Percentiles rank a stretch among this genome's conserved stretches.
These are phyloP conservation scores for Chascanopsetta lugubris DNA, from an alignment of 2,113 vertebrate genomes.

Conservation along the genomic window DNA sequence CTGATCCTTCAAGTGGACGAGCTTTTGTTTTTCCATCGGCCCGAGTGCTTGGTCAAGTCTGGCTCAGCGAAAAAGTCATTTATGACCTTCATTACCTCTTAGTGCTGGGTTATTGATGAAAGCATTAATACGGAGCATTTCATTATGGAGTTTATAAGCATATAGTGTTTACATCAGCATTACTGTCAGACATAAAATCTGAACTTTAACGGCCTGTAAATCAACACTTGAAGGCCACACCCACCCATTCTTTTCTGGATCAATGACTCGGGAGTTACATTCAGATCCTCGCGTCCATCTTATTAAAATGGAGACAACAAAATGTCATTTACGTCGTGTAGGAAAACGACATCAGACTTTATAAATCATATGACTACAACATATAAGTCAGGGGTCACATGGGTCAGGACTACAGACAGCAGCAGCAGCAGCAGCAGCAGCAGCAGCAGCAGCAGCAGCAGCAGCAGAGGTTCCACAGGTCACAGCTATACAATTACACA, in stretches of 20 bases:
- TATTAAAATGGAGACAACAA: background rate
- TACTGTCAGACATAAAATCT: background rate
- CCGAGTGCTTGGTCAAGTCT: background rate
- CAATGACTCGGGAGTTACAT: background rate
- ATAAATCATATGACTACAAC: background rate
- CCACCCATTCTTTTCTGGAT: background rate
- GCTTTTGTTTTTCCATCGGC: too few species aligned
- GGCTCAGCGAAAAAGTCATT: background rate
- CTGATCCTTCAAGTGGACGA: background rate
- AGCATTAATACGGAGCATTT: background rate
- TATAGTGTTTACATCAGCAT: slow-evolving; percentile 7
- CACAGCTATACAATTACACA: slow-evolving; percentile 1
- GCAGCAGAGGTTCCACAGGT: slow-evolving; percentile 2
- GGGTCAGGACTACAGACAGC: background rate
- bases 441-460: background rate
- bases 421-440: background rate
- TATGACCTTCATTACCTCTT: background rate
- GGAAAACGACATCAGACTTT: background rate
- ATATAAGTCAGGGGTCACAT: background rate
- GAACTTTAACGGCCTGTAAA: background rate
- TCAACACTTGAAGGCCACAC: background rate
- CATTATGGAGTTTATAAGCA: background rate
- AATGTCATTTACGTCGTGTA: background rate
- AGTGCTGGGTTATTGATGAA: slow-evolving; percentile 11
- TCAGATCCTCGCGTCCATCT: too few species aligned